Evolutionary conservation across 2,797 vertebrate species (phyloP).

Genomic region (Cossypha polioptera): DNA sequence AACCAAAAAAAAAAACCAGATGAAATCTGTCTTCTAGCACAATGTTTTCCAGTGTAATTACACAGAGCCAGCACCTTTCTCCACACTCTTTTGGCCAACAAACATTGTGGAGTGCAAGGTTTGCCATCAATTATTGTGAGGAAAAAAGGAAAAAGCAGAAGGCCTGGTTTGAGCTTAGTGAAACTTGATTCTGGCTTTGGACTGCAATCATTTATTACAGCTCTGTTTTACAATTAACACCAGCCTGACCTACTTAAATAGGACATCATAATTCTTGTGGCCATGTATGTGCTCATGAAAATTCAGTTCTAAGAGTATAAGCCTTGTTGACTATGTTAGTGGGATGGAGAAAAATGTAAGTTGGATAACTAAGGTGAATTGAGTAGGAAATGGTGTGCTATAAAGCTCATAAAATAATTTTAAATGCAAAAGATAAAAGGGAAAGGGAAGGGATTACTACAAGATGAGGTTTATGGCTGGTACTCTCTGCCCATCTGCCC

Average conservation of each 20-base stretch:
- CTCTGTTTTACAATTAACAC: neutral
- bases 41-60: neutral
- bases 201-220: neutral
- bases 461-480: neutral
- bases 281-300: neutral
- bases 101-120: neutral
- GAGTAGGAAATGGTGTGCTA: neutral
- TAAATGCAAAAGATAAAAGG: neutral
- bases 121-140: neutral
- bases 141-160: neutral
- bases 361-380: neutral
- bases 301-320: neutral
- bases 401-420: neutral
- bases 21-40: neutral
- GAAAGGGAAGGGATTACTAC: neutral
- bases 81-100: neutral
- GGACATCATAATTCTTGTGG: accelerated
- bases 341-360: neutral
- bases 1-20: neutral
- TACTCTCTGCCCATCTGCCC: neutral
- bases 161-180: neutral
- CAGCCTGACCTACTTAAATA: neutral
- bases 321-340: neutral
- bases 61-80: neutral
- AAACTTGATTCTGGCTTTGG: neutral